These are phyloP conservation scores for Aricia agestis DNA, from an alignment of 1,140 invertebrate genomes.

Conservation along the genomic window DNA sequence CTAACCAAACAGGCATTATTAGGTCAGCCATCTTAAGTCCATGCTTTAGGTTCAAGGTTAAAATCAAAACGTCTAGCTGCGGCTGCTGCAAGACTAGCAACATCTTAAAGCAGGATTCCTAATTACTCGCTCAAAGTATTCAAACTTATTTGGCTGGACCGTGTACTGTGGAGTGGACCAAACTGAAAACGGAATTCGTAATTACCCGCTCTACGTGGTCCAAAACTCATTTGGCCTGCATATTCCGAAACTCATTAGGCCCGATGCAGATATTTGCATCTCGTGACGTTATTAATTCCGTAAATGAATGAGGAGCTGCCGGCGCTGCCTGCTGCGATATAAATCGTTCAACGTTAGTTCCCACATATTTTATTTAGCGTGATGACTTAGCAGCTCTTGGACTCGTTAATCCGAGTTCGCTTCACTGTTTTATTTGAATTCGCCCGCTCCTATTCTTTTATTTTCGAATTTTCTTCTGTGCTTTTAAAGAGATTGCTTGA, in stretches of 20 bases:
- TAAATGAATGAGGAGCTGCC: slow-evolving; percentile 37
- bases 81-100: no score
- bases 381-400: slow-evolving; percentile 33
- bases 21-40: no score
- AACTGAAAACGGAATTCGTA: not conserved
- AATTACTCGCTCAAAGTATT: no score
- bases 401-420: slow-evolving; percentile 32
- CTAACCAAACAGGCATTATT: no score
- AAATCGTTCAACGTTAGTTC: slow-evolving; percentile 35
- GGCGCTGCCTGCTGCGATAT: slow-evolving; percentile 42
- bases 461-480: no score
- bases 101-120: no score
- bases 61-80: no score
- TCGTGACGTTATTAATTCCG: slow-evolving; percentile 38
- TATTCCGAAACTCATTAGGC: not conserved
- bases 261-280: not conserved
- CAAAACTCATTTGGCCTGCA: not conserved
- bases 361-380: slow-evolving; percentile 32
- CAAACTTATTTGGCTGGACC: not conserved
- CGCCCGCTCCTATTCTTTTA: slow-evolving; percentile 34
- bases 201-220: not conserved
- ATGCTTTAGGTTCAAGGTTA: no score
- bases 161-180: not conserved
- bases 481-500: no score
- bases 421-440: slow-evolving; percentile 31